A percentile compares a stretch with the other conserved stretches of the same genome.
Conservation (phyloP, 2,113 vertebrate genomes). For the Apaloderma vittatum region DNA sequence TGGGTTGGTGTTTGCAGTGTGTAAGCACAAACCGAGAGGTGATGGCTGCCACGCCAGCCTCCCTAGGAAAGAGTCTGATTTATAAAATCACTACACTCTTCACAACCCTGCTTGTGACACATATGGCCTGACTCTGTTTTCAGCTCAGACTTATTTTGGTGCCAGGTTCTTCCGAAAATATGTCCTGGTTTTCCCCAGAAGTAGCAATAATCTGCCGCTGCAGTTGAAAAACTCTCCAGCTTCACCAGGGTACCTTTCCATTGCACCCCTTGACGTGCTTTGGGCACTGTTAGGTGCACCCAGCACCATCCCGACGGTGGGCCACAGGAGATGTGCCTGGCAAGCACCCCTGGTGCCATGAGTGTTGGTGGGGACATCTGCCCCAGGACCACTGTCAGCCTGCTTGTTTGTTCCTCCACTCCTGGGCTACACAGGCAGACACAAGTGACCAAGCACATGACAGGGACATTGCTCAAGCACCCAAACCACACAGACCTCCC, state of each 20-base stretch:
- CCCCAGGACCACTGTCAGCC: background rate
- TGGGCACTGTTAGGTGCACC: background rate
- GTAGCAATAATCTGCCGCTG: background rate
- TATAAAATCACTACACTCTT: background rate
- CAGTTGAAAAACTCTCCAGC: background rate
- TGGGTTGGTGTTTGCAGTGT: background rate
- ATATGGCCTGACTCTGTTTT: background rate
- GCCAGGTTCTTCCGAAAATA: background rate
- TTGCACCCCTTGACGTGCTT: accelerated
- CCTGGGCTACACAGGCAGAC: background rate
- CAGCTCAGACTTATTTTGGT: background rate
- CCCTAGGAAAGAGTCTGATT: background rate
- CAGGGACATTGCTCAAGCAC: background rate
- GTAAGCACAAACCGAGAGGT: background rate
- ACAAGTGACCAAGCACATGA: accelerated
- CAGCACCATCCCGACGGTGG: background rate
- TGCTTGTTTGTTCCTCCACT: background rate
- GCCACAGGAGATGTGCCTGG: background rate
- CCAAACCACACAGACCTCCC: background rate
- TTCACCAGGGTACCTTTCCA: background rate
- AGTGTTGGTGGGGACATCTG: background rate
- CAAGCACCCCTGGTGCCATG: background rate
- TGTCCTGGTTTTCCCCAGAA: background rate
- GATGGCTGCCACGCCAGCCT: accelerated
- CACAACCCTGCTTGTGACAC: background rate